A percentile compares a stretch with the other conserved stretches of the same genome.
phyloP scores from a whole-genome alignment of 2,113 vertebrate genomes.

The Myxocyprinus asiaticus region DNA sequence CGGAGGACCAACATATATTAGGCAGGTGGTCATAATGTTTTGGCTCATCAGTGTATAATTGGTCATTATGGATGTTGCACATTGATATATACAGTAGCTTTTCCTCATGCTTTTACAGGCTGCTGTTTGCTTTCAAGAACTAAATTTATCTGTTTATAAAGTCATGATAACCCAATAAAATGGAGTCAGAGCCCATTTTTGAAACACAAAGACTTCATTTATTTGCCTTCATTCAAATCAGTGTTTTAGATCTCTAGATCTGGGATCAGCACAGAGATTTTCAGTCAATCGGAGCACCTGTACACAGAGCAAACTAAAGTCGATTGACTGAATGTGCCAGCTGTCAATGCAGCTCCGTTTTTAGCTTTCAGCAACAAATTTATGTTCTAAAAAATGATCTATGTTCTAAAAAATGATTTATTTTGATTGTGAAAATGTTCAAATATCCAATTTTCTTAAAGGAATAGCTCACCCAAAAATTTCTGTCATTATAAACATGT shows the following conservation, averaged over 20 bases:
- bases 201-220: not conserved
- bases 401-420: too few species aligned
- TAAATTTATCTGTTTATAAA: not conserved
- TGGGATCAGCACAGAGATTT: not conserved
- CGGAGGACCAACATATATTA: too few species aligned
- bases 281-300: too few species aligned
- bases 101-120: not conserved
- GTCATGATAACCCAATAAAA: not conserved
- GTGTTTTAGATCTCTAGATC: not conserved
- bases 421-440: too few species aligned
- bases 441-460: too few species aligned
- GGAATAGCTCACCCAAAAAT: too few species aligned
- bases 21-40: too few species aligned
- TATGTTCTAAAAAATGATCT: not conserved
- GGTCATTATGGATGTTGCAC: too few species aligned
- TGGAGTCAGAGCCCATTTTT: not conserved
- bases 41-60: too few species aligned
- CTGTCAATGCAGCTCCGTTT: not conserved
- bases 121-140: not conserved
- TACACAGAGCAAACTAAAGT: not conserved
- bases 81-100: too few species aligned
- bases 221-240: not conserved
- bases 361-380: not conserved
- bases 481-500: too few species aligned
- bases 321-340: not conserved